A percentile compares a stretch with the other conserved stretches of the same genome.
Conservation (phyloP, 1,140 invertebrate genomes). For the Eurosta solidaginis region DNA sequence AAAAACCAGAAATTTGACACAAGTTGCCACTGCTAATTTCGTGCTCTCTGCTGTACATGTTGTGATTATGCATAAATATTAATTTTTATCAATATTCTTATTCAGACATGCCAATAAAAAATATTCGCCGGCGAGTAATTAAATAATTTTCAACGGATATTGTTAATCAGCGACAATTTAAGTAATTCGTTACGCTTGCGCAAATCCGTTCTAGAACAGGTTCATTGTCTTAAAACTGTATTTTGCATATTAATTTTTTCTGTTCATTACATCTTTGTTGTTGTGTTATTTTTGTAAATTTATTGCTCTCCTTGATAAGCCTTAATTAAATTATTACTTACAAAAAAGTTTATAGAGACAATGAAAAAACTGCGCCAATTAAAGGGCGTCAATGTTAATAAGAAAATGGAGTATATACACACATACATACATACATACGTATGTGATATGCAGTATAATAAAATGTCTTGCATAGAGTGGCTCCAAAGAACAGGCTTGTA, state of each 20-base stretch:
- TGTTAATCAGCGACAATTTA: slow-evolving; percentile 9
- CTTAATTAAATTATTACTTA: slow-evolving; percentile 4
- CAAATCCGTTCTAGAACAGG: not conserved
- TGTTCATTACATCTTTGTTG: not conserved
- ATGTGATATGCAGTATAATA: not conserved
- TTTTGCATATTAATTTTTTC: not conserved
- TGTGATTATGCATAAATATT: too few species aligned
- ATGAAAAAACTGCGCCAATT: not conserved
- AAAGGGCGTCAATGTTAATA: not conserved
- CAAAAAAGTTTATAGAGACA: not conserved
- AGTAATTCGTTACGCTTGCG: slow-evolving; percentile 10
- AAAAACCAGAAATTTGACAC: too few species aligned
- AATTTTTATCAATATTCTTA: not conserved
- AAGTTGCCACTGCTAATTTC: too few species aligned
- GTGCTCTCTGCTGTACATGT: too few species aligned
- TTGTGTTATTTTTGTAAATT: not conserved
- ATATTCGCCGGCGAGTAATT: not conserved
- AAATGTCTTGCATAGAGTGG: not conserved
- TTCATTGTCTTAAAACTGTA: not conserved
- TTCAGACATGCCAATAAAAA: not conserved
- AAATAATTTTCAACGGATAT: slow-evolving; percentile 5
- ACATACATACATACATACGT: not conserved
- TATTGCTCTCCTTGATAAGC: not conserved
- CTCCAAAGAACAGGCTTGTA: not conserved
- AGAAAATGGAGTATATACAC: too few species aligned